Conservation (phyloP, 1,140 invertebrate genomes). For the Phthorimaea operculella region DNA sequence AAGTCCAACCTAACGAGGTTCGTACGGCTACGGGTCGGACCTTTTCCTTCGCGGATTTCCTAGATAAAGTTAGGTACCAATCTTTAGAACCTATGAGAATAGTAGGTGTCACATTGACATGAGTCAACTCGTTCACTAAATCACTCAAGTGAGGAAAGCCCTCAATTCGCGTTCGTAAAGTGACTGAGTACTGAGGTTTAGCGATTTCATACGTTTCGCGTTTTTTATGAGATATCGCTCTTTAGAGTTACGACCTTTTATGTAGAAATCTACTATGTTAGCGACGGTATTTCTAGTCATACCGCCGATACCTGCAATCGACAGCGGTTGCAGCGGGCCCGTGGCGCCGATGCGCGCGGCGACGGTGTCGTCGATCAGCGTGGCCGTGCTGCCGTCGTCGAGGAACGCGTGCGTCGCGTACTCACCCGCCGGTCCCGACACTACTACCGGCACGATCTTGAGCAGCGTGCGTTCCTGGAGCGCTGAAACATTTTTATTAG, state of each 20-base stretch:
- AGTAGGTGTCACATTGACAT: constrained; percentile 10
- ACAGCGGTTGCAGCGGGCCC: neutral
- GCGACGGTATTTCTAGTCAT: constrained; percentile 2
- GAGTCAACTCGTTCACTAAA: constrained; percentile 4
- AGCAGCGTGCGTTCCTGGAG: no score
- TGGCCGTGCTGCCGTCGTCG: constrained; percentile 8
- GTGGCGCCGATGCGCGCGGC: neutral
- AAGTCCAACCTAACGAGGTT: constrained; percentile 17
- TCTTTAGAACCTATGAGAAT: constrained; percentile 19
- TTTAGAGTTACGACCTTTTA: constrained; percentile 10
- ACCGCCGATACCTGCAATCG: constrained; percentile 9
- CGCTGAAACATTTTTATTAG: no score
- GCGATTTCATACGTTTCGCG: constrained; percentile 5
- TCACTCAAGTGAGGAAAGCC: constrained; percentile 7
- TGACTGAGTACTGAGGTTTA: constrained; percentile 8
- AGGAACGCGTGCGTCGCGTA: constrained; percentile 1
- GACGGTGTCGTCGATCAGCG: neutral
- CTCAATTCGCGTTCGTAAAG: constrained; percentile 3
- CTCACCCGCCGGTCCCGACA: neutral
- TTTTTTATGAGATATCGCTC: constrained; percentile 10
- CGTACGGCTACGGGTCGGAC: constrained; percentile 13
- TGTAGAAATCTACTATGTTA: constrained; percentile 10
- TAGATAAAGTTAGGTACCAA: constrained; percentile 15
- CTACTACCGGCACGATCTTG: constrained; percentile 5
- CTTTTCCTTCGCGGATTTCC: constrained; percentile 8